Base-by-base conservation (phyloP, 2,797 vertebrate genomes). In the Lepidocolaptes lacrymiger region DNA sequence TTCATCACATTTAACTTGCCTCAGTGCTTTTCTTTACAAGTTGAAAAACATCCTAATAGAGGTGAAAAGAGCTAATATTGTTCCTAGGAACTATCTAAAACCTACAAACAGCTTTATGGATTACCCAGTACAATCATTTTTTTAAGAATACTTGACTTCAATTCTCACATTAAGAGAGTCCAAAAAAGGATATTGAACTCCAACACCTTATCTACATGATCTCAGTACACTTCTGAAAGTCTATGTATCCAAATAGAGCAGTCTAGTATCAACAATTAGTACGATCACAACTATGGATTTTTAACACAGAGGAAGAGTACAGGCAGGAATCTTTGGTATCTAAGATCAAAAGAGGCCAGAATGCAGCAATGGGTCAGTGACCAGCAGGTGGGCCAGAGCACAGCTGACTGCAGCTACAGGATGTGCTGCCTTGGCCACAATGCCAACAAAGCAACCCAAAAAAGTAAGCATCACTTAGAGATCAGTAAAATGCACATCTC, bases 321-420 rank as follows among this genome's bases (percentile, higher is more conserved):
- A 88, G 30, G 46, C 68, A 93, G 75, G 95, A 97, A 94, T 95
- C 68, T 89, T 37, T 74, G 91, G 87, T 28, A 95, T 95, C 90
- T 14, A 13, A 74, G 90, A 92, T 94, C 89, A 95, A 91, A 96
- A 46, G 87, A 87, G 81, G 67, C 18, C 37, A 3, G 1, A 83
- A 9, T 4, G 64, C 71, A 91, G 49, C 84, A 63, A 48, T 20
- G 74, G 92, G 71, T 92, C 94, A 96, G 84, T 28, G 44, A 91
- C 10, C 93, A 96, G 95, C 94, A 95, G 93, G 95, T 93, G 92
- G 93, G 93, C 81, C 41, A 28, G 74, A 55, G 78, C 77, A 88
- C 89, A 92, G 93, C 93, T 93, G 83, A 92, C 66, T 32, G 69
- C 77, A 86, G 88, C 71, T 76, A 74, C 6, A 26, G 79, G 67